Percentiles rank a stretch among this genome's conserved stretches.
Evolutionary conservation across 2,113 vertebrate species (phyloP).

Genomic region (Neolamprologus tretocephalus): DNA sequence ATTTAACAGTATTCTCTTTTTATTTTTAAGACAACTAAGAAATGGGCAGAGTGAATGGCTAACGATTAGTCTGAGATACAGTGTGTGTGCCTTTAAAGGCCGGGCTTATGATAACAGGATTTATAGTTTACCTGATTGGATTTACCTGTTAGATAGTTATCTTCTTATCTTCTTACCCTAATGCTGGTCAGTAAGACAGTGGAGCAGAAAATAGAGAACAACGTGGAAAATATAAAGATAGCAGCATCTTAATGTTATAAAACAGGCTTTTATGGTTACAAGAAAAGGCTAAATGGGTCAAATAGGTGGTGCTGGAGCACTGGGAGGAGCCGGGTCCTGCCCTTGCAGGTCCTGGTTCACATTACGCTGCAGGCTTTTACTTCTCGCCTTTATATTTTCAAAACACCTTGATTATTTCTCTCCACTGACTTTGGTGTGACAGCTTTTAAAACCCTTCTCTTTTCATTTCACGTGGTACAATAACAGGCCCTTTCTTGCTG

Average conservation of each 20-base stretch:
- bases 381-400: slow-evolving; percentile 56
- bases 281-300: neutral
- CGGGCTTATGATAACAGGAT: neutral
- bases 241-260: neutral
- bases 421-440: slow-evolving; percentile 46
- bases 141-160: neutral
- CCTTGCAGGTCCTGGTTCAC: slow-evolving; percentile 20
- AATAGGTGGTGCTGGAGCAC: neutral
- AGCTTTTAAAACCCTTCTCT: slow-evolving; percentile 37
- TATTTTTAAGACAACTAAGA: neutral
- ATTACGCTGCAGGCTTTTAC: slow-evolving; percentile 45
- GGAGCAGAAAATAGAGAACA: neutral
- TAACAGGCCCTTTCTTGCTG: slow-evolving; percentile 35
- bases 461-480: slow-evolving; percentile 24
- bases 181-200: neutral
- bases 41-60: neutral
- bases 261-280: neutral
- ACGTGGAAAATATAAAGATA: neutral
- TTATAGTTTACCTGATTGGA: neutral
- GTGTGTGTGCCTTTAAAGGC: neutral
- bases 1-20: neutral
- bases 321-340: slow-evolving; percentile 2
- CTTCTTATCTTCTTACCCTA: neutral
- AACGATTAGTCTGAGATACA: neutral
- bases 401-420: slow-evolving; percentile 57